Evolutionary conservation across 2,113 vertebrate genomes (phyloP), one percentile per base, ranked within the genome.

Genomic region (Ascaphus truei): DNA sequence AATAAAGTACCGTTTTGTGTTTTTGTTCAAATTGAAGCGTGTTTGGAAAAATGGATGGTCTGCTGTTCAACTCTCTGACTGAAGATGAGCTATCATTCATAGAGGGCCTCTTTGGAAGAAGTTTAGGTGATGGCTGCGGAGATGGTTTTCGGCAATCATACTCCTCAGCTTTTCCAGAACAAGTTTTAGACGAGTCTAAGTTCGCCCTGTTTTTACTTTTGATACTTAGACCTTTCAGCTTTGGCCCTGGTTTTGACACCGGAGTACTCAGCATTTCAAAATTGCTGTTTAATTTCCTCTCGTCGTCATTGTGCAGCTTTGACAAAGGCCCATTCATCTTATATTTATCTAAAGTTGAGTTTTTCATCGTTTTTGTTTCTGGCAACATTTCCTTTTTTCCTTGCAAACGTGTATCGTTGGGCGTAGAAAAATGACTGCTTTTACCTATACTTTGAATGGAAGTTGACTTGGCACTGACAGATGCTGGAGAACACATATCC

Each of bases 171-270:
- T 79, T 88, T 1, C 68, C 45, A 1, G 58, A 0, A 67, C 58
- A 78, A 2, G 73, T 9, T 1, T 74, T 59, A 11, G 72, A 58
- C 39, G 69, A 67, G 60, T 93, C 90, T 1, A 52, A 20, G 34
- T 75, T 73, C 53, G 63, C 29, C 73, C 81, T 91, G 74, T 76
- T 76, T 76, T 84, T 92, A 72, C 80, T 90, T 76, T 90, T 96
- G 71, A 92, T 77, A 47, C 71, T 86, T 5, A 92, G 83, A 2
- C 85, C 89, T 77, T 87, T 95, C 3, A 93, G 76, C 79, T 89
- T 94, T 25, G 89, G 84, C 13, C 82, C 80, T 3, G 77, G 63
- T 74, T 76, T 86, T 41, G 81, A 31, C 47, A 85, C 90, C 51
- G 83, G 88, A 65, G 71, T 45, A 68, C 81, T 85, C 5, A 61